Conservation (phyloP, 2,888 invertebrate genomes). For the Orthosia cruda region DNA sequence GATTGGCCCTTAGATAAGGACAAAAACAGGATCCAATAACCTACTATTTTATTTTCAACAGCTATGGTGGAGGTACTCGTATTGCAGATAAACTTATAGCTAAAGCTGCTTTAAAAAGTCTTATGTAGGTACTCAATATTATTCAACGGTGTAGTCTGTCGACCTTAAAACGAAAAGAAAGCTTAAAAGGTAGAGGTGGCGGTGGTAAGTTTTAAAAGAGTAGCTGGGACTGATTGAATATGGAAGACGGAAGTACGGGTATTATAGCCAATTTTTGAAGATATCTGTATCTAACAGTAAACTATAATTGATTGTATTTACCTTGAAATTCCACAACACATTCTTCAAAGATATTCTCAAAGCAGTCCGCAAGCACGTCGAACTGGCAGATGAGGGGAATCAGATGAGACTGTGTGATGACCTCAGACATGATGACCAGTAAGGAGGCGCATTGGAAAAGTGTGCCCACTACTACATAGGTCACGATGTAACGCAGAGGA, state of each 20-base stretch:
- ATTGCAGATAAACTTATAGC: no score
- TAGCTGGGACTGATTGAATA: no score
- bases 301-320: constrained; percentile 50
- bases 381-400: constrained; percentile 83
- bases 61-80: no score
- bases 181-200: no score
- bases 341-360: constrained; percentile 80
- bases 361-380: constrained; percentile 81
- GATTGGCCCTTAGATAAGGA: not conserved
- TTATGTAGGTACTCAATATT: no score
- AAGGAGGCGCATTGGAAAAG: constrained; percentile 78
- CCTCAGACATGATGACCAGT: constrained; percentile 82
- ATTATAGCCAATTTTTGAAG: not conserved
- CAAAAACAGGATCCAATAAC: not conserved
- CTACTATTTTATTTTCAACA: no score
- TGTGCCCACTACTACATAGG: constrained; percentile 73
- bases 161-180: no score
- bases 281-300: not conserved
- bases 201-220: no score
- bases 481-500: constrained; percentile 71
- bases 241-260: no score
- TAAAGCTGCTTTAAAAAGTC: no score
- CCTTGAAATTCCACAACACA: constrained; percentile 73
- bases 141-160: no score
- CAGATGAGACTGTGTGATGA: constrained; percentile 82